A percentile compares a stretch with the other conserved stretches of the same genome.
phyloP scores from a whole-genome alignment of 1,140 invertebrate genomes.

The Drosophila kanapiae region DNA sequence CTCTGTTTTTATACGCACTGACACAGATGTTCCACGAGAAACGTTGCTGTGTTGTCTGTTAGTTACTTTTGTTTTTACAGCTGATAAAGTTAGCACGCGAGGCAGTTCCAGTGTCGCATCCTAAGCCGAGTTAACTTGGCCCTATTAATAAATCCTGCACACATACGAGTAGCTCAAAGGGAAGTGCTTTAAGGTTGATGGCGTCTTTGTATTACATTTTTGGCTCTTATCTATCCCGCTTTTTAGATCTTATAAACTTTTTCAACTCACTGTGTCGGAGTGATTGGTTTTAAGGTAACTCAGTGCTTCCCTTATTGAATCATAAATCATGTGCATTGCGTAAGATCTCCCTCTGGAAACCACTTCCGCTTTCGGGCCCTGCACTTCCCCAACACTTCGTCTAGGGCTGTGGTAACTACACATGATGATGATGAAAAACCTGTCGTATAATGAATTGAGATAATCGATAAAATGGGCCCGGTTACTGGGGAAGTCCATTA shows the following conservation, averaged over 20 bases:
- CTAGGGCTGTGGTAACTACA: constrained; percentile 14
- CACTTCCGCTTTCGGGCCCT: constrained; percentile 4
- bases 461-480: constrained; percentile 55
- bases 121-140: constrained; percentile 61
- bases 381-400: constrained; percentile 7
- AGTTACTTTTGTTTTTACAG: constrained; percentile 59
- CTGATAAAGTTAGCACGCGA: constrained; percentile 64
- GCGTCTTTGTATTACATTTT: not conserved
- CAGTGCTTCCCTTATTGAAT: not conserved
- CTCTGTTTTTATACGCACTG: constrained; percentile 58
- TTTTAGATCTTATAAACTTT: not conserved
- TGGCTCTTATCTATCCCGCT: not conserved
- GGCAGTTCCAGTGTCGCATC: constrained; percentile 44
- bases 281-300: not conserved
- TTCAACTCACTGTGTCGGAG: not conserved
- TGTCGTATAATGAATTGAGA: constrained; percentile 49
- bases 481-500: constrained; percentile 58
- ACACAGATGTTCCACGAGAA: constrained; percentile 43
- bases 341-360: not conserved
- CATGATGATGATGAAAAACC: constrained; percentile 39
- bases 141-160: constrained; percentile 28
- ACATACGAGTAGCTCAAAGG: constrained; percentile 4
- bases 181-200: constrained; percentile 16
- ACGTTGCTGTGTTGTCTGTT: constrained; percentile 16
- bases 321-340: constrained; percentile 12